Evolutionary conservation across 2,888 invertebrate genomes (phyloP).

Genomic region (Cristatella mucedo): DNA sequence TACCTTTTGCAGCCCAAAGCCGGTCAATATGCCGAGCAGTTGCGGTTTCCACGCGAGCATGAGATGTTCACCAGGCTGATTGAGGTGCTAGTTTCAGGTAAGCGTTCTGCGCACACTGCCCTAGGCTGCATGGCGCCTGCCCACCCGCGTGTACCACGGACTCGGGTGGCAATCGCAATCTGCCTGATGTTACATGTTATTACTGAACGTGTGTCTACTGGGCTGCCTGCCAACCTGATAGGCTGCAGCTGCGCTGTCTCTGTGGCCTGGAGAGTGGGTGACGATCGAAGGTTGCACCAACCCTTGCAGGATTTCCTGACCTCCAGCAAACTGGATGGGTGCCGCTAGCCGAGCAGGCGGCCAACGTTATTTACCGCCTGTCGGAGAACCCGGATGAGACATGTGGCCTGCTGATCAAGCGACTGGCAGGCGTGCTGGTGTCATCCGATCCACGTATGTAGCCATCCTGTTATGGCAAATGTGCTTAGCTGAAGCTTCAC

Average conservation of each 20-base stretch:
- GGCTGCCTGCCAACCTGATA: too few species aligned
- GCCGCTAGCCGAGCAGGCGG: constrained; percentile 45
- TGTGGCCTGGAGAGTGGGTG: too few species aligned
- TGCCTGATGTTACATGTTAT: too few species aligned
- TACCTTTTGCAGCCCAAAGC: constrained; percentile 21
- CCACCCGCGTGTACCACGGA: too few species aligned
- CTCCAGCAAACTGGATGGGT: constrained; percentile 43
- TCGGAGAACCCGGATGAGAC: constrained; percentile 47
- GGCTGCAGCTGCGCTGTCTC: too few species aligned
- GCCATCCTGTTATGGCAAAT: not conserved
- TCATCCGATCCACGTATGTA: too few species aligned
- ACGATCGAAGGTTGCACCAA: too few species aligned
- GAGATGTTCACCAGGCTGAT: constrained; percentile 44
- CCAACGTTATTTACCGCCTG: constrained; percentile 47
- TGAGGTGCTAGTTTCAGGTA: constrained; percentile 41
- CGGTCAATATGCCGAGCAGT: constrained; percentile 23
- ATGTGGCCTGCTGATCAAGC: constrained; percentile 28
- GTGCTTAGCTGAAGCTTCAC: too few species aligned
- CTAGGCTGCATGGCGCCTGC: too few species aligned
- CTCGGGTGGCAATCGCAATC: too few species aligned
- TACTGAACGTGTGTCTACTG: too few species aligned
- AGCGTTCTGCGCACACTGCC: too few species aligned
- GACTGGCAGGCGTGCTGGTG: constrained; percentile 14
- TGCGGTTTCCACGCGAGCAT: constrained; percentile 42
- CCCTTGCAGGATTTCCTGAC: constrained; percentile 37